Percentiles rank a stretch among this genome's conserved stretches.
phyloP scores from a whole-genome alignment of 2,888 invertebrate genomes.

The Cantharis rustica region DNA sequence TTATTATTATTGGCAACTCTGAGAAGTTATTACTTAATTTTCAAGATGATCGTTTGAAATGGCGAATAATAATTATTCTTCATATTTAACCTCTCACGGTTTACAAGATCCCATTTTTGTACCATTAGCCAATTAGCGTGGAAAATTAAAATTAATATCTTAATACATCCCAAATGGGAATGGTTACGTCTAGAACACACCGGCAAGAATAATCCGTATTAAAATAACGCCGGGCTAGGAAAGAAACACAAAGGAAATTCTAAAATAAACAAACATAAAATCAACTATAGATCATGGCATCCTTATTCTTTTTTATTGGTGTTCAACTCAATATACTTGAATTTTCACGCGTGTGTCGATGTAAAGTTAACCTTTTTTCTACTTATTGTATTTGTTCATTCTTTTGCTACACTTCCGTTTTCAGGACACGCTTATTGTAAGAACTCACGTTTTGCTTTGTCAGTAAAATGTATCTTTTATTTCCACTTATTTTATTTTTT shows the following conservation, averaged over 20 bases:
- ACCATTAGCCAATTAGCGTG: too few relatives aligned
- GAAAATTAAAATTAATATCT: neutral
- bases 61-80: too few relatives aligned
- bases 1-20: too few relatives aligned
- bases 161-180: neutral
- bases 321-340: constrained; percentile 18
- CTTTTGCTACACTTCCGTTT: constrained; percentile 15
- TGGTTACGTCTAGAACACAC: neutral
- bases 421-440: constrained; percentile 16
- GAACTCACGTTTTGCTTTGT: constrained; percentile 22
- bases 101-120: too few relatives aligned
- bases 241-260: neutral
- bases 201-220: neutral
- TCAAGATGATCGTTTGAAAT: too few relatives aligned
- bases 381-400: constrained; percentile 20
- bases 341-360: constrained; percentile 22
- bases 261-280: constrained; percentile 1
- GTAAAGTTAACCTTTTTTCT: constrained; percentile 17
- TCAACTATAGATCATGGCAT: constrained; percentile 15
- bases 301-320: constrained; percentile 16
- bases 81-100: too few relatives aligned
- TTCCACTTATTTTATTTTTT: constrained; percentile 15
- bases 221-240: neutral
- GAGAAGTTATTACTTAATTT: too few relatives aligned
- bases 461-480: constrained; percentile 19